Percentiles rank a stretch among this genome's conserved stretches.
phyloP scores from a whole-genome alignment of 2,113 vertebrate genomes.

The Phylloscopus whistleri region DNA sequence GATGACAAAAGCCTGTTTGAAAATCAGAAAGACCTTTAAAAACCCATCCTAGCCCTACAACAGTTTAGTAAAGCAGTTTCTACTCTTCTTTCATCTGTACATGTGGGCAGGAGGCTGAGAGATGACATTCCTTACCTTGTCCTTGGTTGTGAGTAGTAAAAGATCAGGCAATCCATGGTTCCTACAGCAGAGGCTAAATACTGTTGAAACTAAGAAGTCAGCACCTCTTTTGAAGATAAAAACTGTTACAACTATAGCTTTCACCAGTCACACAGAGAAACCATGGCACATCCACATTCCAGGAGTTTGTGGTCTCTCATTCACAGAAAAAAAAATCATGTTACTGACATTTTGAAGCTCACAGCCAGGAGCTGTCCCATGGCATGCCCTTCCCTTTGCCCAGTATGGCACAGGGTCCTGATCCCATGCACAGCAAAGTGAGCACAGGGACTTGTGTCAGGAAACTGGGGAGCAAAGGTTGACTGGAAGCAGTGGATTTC shows the following conservation, averaged over 20 bases:
- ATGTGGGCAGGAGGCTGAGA: neutral
- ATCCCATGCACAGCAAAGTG: neutral
- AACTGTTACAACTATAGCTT: neutral
- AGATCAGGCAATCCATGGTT: neutral
- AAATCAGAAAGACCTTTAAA: neutral
- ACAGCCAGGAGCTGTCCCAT: neutral
- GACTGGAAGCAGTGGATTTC: neutral
- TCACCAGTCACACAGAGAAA: neutral
- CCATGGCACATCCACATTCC: neutral
- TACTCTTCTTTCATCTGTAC: neutral
- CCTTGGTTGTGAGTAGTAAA: neutral
- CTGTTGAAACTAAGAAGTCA: neutral
- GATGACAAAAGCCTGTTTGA: neutral
- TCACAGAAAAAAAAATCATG: neutral
- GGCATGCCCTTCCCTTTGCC: neutral
- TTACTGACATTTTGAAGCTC: neutral
- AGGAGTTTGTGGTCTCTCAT: neutral
- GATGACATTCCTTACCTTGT: neutral
- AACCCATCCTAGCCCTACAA: neutral
- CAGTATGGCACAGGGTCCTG: neutral
- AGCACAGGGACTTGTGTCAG: neutral
- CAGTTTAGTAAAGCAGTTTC: neutral
- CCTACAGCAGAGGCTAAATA: neutral
- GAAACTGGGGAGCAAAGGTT: neutral
- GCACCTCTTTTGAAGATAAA: neutral